Evolutionary conservation across 2,888 invertebrate species (phyloP), one percentile per base, ranked within the genome.

Genomic region (Boloria euphrosyne): DNA sequence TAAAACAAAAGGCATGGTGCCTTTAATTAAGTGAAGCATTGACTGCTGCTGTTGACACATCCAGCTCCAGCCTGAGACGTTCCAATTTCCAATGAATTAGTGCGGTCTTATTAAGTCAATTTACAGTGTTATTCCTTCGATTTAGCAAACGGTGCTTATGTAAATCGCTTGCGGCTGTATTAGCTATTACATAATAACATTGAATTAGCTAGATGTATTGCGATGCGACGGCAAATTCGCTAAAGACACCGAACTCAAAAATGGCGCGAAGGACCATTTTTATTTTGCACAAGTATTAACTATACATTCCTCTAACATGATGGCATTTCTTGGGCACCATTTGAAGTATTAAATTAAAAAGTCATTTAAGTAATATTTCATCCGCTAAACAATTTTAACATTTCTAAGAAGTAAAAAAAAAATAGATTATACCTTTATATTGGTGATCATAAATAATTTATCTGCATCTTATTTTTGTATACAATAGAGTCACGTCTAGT

Each of bases 101-200:
- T 49, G 53, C 46, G 65, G 60, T 65, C 65, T 65, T 49, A 65
- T 60, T 65, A 65, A 65, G 60, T 65, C 65, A 65, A 60, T 65
- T 60, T 60, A 43, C 60, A 54, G 31, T 54, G 60, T 65, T 65
- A 65, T 60, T 65, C 65, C 60, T 65, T 60, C 60, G 60, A 59
- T 65, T 65, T 59, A 58, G 64, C 59, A 53, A 53, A 60, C 60
- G 60, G 49, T 27, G 52, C 47, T 65, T 65, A 65, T 65, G 65
- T 60, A 65, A 65, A 65, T 60, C 38, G 59, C 59, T 65, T 60
- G 65, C 44, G 65, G 60, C 60, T 60, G 54, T 49, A 65, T 60
- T 65, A 43, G 65, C 65, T 54, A 60, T 59, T 52, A 65, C 54
- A 65, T 65, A 60, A 54, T 54, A 54, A 65, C 54, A 49, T 49